Base-by-base conservation (phyloP, 2,888 invertebrate genomes). In the Drosophila meridiana region DNA sequence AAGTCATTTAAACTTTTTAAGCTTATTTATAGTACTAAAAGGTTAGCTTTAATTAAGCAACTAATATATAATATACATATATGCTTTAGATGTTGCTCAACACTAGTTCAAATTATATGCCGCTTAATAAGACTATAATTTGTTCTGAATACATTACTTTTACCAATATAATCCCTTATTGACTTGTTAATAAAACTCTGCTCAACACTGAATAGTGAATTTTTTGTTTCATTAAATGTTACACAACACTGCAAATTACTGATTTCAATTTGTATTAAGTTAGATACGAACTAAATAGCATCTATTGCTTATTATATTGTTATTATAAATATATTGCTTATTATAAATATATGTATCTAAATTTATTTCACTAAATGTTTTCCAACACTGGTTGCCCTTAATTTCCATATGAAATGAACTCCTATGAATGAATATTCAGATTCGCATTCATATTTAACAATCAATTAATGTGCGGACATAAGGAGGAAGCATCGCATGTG, bases 381-480 rank as follows among this genome's bases (percentile, higher is more conserved):
- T 43, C 36, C 53, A 42, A 56, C 30, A 42, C 30, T 42, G 56
- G 7, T 1, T 14, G 8, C 1, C 11, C 13, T 52, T 34, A 26
- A 52, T 52, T 26, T 0, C 13, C 13, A 52, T 34, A 32, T 20
- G 20, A 52, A 13, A 52, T 3, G 20, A 50, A n/a, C 14, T n/a
- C 26, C 14, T 14, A 45, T 26, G n/a, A 36, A 59, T 59, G 47
- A 59, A 59, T 59, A 59, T 38, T 59, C 47, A n/a, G 32, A 48
- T n/a, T 57, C 56, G 4, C 26, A 50, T 40, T 40, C 40, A 32
- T 30, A 56, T 69, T 48, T 36, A 28, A 28, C 20, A 40, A 40
- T 40, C 40, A 69, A 68, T 68, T 69, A 45, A 53, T 42, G 50
- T 59, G 43, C 61, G 47, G 52, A 52, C 36, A 26, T 36, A 34